Conservation (phyloP, 1,140 invertebrate genomes). For the Cherax quadricarinatus region DNA sequence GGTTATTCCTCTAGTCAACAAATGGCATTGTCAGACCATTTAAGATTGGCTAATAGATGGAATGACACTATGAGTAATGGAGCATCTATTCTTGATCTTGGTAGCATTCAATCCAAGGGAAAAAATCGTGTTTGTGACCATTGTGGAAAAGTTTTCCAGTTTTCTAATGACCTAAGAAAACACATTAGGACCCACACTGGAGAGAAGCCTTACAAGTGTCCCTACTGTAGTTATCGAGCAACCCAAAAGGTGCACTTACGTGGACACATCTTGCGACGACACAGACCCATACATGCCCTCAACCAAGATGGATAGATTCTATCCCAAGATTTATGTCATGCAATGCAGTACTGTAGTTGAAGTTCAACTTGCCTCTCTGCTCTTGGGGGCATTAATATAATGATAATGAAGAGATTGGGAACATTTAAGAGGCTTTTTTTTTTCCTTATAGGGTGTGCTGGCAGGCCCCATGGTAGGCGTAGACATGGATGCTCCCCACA, state of each 20-base stretch:
- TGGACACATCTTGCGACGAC: constrained; percentile 56
- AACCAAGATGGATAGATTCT: constrained; percentile 33
- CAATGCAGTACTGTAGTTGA: not conserved
- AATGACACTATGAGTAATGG: constrained; percentile 24
- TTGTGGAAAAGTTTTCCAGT: constrained; percentile 63
- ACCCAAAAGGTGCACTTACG: constrained; percentile 63
- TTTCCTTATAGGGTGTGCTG: constrained; percentile 64
- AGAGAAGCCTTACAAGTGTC: constrained; percentile 61
- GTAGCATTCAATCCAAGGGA: constrained; percentile 30
- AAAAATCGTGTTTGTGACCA: constrained; percentile 56
- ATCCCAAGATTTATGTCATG: not conserved
- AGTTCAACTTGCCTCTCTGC: not conserved
- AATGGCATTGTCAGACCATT: constrained; percentile 22
- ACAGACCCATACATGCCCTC: constrained; percentile 30
- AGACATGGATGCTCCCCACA: constrained; percentile 46
- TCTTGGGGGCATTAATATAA: constrained; percentile 13
- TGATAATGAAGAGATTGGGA: constrained; percentile 35
- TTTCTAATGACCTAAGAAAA: constrained; percentile 56
- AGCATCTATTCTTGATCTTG: constrained; percentile 27
- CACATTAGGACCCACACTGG: constrained; percentile 61
- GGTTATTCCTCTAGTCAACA: constrained; percentile 40
- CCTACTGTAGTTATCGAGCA: constrained; percentile 61
- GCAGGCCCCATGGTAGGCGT: constrained; percentile 59
- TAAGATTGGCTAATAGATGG: constrained; percentile 39
- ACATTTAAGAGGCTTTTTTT: constrained; percentile 56